Evolutionary conservation across 2,797 vertebrate genomes (phyloP), one percentile per base, ranked within the genome.

Genomic region (Octomys mimax): DNA sequence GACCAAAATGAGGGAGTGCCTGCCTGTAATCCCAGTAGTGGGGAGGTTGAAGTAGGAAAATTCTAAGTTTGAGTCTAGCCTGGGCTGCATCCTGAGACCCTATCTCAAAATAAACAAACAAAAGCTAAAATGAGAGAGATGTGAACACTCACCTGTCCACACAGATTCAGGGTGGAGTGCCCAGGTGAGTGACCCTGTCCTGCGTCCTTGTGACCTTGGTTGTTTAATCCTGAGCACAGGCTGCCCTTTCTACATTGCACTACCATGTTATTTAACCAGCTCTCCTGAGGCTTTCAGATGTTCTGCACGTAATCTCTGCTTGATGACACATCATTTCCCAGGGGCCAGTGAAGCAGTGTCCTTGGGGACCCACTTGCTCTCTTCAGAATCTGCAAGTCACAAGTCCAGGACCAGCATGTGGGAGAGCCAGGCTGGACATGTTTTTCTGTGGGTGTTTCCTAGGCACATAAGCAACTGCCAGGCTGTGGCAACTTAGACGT

Each of bases 111-210:
- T 8, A 18, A 16, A 18, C 59, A 36, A 22, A 28, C 14, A 49
- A 46, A 28, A 46, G 10, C 79, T 33, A 52, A 54, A 33, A 52
- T 52, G 49, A 54, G 31, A 86, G 36, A 79, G 73, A 11, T 2
- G 11, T 2, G 14, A 36, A 1, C 22, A 46, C 39, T 3, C 10
- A 6, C 21, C 46, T 28, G 19, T 24, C 57, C 36, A 1, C 39
- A 5, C 24, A 14, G 80, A n/a, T 33, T 1, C 8, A n/a, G n/a
- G 31, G 49, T 3, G 0, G 10, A 4, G 33, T 57, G 12, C 6
- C 42, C 33, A 4, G 33, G 52, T 2, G 5, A 4, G 14, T 2
- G 1, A 0, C 6, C 13, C 28, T 22, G 5, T 13, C 26, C 52
- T 78, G 36, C 28, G 10, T 31, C 54, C 64, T 71, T 12, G 24